These are phyloP conservation scores for Achroia grisella DNA, from an alignment of 1,140 invertebrate species.

Conservation along the genomic window DNA sequence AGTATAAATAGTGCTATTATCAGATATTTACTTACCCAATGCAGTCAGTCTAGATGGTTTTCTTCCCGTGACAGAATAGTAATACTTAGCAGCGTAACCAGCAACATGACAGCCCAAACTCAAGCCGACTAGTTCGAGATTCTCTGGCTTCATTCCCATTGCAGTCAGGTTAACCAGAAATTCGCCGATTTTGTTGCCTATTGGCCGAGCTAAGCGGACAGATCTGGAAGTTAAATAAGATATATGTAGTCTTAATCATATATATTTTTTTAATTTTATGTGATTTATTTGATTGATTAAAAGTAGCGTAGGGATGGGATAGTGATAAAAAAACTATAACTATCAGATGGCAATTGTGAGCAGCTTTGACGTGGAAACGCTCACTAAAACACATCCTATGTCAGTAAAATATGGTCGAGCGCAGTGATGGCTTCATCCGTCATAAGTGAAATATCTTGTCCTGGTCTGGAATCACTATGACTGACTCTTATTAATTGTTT, in stretches of 20 bases:
- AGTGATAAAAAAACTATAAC: too few relatives aligned
- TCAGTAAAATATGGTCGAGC: not conserved
- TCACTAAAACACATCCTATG: too few relatives aligned
- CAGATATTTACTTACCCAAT: not conserved
- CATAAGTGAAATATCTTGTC: not conserved
- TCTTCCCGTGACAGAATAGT: slow-evolving; percentile 33
- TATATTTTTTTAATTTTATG: not conserved
- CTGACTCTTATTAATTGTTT: too few relatives aligned
- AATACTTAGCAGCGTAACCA: slow-evolving; percentile 41
- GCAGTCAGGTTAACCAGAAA: slow-evolving; percentile 41
- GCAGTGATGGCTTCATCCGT: not conserved
- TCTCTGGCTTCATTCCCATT: slow-evolving; percentile 35
- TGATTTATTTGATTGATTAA: not conserved
- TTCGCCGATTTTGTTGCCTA: slow-evolving; percentile 48
- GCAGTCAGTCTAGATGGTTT: slow-evolving; percentile 76
- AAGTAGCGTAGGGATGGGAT: too few relatives aligned
- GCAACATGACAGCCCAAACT: slow-evolving; percentile 50
- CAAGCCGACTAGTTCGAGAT: slow-evolving; percentile 47
- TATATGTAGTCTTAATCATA: not conserved
- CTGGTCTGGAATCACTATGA: too few relatives aligned
- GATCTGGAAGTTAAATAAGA: slow-evolving; percentile 54
- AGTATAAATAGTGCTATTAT: too few relatives aligned
- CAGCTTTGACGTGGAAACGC: too few relatives aligned
- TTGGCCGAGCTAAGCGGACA: slow-evolving; percentile 37
- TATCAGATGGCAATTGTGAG: too few relatives aligned